Conservation (phyloP, 2,113 vertebrate species). For the Ceuthmochares aereus region DNA sequence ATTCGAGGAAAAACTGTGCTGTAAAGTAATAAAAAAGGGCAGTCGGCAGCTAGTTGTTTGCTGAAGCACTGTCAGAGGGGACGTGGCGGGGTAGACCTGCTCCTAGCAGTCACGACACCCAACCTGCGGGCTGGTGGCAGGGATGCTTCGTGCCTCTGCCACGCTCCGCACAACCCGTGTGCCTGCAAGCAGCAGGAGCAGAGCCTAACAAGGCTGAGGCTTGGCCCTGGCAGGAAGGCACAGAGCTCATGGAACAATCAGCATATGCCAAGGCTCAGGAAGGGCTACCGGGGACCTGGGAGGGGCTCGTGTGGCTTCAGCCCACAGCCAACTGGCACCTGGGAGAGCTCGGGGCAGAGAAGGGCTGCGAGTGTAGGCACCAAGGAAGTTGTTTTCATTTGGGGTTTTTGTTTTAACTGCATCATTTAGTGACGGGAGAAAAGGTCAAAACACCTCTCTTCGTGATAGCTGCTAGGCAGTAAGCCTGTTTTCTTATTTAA, state of each 20-base stretch:
- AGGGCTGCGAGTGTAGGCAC: background rate
- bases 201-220: accelerated
- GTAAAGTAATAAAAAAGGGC: slow-evolving; percentile 84
- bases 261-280: slow-evolving; percentile 2
- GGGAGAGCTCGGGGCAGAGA: background rate
- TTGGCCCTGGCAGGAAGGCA: background rate
- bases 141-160: background rate
- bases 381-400: background rate
- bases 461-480: background rate
- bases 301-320: background rate
- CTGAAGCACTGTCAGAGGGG: slow-evolving; percentile 45
- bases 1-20: slow-evolving; percentile 84
- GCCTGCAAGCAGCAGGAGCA: accelerated
- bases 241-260: background rate
- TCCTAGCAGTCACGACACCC: background rate
- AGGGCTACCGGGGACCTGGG: background rate
- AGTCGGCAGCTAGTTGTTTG: slow-evolving; percentile 74
- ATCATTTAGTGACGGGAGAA: background rate
- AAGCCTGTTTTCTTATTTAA: background rate
- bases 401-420: background rate
- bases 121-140: too few species aligned
- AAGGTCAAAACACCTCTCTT: background rate
- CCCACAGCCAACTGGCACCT: accelerated
- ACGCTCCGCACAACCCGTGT: accelerated
- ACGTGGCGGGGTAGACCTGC: accelerated